Evolutionary conservation across 2,113 vertebrate species (phyloP).

Genomic region (Scatophagus argus): DNA sequence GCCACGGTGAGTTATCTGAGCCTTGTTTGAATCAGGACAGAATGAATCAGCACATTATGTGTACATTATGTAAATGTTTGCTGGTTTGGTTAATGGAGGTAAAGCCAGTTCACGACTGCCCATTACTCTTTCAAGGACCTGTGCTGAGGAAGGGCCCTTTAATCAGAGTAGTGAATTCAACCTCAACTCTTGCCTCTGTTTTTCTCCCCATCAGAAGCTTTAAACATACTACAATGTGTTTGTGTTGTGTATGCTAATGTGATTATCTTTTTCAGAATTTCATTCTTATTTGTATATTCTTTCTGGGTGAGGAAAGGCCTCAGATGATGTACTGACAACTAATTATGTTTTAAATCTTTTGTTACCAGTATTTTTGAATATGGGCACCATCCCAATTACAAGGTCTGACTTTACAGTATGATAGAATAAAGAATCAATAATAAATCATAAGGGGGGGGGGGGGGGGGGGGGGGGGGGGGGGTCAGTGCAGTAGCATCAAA

Average conservation of each 20-base stretch:
- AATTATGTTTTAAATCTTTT: slow-evolving; percentile 33
- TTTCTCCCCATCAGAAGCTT: slow-evolving; percentile 56
- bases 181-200: slow-evolving; percentile 44
- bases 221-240: slow-evolving; percentile 41
- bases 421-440: too few species aligned
- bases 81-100: slow-evolving; percentile 78
- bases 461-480: too few species aligned
- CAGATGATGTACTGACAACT: slow-evolving; percentile 1
- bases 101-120: slow-evolving; percentile 73
- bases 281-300: slow-evolving; percentile 34
- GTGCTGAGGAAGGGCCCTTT: slow-evolving; percentile 47
- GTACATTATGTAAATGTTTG: slow-evolving; percentile 83
- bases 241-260: slow-evolving; percentile 61
- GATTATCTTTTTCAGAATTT: slow-evolving; percentile 46
- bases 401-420: not conserved
- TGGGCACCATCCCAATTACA: not conserved
- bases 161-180: slow-evolving; percentile 67
- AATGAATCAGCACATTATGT: slow-evolving; percentile 80
- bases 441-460: too few species aligned
- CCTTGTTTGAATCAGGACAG: slow-evolving; percentile 73
- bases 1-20: slow-evolving; percentile 66
- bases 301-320: slow-evolving; percentile 37
- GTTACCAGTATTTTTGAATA: not conserved
- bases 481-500: not conserved
- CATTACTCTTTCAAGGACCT: slow-evolving; percentile 81